A percentile compares a stretch with the other conserved stretches of the same genome.
These are phyloP conservation scores for Todiramphus chloris DNA, from an alignment of 2,113 vertebrate genomes.

Conservation along the genomic window DNA sequence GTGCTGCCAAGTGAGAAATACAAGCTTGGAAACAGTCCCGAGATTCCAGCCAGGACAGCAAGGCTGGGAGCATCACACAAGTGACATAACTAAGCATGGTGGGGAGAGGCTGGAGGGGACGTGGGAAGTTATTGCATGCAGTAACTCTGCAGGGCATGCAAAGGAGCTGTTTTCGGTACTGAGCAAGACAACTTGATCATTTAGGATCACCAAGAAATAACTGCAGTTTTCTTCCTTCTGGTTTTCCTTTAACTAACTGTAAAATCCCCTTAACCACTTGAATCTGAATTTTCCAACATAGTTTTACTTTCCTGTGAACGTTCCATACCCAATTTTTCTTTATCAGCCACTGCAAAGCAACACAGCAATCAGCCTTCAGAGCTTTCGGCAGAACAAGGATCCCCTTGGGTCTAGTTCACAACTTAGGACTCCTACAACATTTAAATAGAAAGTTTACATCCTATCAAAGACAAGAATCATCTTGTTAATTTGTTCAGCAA, in stretches of 20 bases:
- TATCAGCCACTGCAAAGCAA: background rate
- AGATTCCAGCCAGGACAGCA: constrained; percentile 68
- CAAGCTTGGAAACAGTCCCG: constrained; percentile 56
- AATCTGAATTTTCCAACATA: background rate
- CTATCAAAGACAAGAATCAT: constrained; percentile 32
- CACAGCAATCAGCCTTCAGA: background rate
- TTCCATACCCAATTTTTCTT: background rate
- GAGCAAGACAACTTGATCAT: background rate
- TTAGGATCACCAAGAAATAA: background rate
- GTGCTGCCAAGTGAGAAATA: constrained; percentile 71
- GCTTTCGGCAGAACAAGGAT: background rate
- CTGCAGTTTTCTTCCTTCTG: background rate
- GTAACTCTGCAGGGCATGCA: background rate
- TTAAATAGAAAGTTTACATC: background rate
- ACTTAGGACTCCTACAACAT: background rate
- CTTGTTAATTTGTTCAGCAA: constrained; percentile 35
- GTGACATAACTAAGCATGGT: constrained; percentile 38
- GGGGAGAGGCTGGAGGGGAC: constrained; percentile 53
- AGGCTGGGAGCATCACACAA: constrained; percentile 50
- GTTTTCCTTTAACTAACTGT: background rate
- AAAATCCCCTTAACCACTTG: background rate
- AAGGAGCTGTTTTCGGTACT: constrained; percentile 42
- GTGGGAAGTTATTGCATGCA: constrained; percentile 6
- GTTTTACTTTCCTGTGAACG: background rate
- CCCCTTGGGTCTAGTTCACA: background rate